phyloP scores from a whole-genome alignment of 2,113 vertebrate genomes.

The Gymnorhina tibicen region DNA sequence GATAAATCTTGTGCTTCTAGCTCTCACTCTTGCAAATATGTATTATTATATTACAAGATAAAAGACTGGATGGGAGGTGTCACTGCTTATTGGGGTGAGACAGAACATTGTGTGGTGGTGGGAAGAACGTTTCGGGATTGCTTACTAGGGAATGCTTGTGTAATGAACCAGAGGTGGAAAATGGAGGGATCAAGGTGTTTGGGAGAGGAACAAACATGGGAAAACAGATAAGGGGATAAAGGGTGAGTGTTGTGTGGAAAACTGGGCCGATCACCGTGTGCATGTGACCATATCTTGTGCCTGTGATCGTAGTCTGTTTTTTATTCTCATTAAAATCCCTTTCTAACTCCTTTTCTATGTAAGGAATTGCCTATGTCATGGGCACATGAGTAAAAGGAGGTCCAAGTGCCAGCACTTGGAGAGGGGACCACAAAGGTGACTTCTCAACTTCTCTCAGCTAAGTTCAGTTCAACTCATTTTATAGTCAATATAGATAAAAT shows the following conservation, averaged over 20 bases:
- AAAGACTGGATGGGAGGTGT: fast-evolving
- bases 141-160: neutral
- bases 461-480: neutral
- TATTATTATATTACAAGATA: neutral
- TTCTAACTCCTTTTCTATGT: neutral
- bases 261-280: neutral
- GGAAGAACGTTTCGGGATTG: neutral
- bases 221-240: neutral
- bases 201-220: neutral
- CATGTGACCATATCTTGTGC: neutral
- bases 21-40: neutral
- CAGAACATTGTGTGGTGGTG: neutral
- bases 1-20: neutral
- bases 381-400: neutral
- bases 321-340: neutral
- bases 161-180: neutral
- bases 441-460: neutral
- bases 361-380: neutral
- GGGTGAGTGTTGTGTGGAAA: fast-evolving
- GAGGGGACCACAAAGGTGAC: neutral
- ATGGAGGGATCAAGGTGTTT: neutral
- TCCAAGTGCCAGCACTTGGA: neutral
- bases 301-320: neutral
- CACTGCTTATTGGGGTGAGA: neutral
- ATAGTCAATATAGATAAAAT: neutral